A percentile compares a stretch with the other conserved stretches of the same genome.
phyloP scores from a whole-genome alignment of 2,888 invertebrate genomes.

The Pachliopta kotzebuea region DNA sequence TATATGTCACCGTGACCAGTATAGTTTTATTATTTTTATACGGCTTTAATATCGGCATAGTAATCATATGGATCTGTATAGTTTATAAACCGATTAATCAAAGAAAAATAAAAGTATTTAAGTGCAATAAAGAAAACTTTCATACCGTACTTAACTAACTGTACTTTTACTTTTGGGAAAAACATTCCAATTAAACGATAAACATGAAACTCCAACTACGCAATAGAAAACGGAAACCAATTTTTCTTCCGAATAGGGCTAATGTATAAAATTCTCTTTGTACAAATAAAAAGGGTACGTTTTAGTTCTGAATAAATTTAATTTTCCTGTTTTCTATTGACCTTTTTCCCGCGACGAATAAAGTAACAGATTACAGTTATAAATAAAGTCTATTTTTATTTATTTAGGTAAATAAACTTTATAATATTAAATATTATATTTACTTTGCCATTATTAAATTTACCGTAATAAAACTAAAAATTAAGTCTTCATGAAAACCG shows the following conservation, averaged over 20 bases:
- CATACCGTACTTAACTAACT: background rate
- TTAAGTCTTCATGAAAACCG: too few species aligned
- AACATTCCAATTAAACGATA: background rate
- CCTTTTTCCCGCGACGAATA: background rate
- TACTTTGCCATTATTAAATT: too few species aligned
- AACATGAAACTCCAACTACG: background rate
- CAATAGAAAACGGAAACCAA: background rate
- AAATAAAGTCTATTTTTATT: background rate
- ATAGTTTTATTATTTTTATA: too few species aligned
- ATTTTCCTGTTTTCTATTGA: background rate
- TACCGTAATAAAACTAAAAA: too few species aligned
- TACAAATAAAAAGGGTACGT: constrained; percentile 4
- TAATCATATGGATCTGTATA: too few species aligned
- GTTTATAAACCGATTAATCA: too few species aligned
- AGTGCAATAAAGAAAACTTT: background rate
- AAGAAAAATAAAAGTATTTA: too few species aligned
- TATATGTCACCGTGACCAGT: too few species aligned
- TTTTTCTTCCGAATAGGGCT: background rate
- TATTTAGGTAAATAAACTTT: too few species aligned
- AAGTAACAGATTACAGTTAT: background rate
- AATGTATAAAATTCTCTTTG: background rate
- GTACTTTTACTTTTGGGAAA: background rate
- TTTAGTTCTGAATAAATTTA: background rate
- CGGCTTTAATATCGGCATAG: too few species aligned
- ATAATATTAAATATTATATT: too few species aligned